Evolutionary conservation across 2,888 invertebrate species (phyloP), one percentile per base, ranked within the genome.

Genomic region (Thumatha senex): DNA sequence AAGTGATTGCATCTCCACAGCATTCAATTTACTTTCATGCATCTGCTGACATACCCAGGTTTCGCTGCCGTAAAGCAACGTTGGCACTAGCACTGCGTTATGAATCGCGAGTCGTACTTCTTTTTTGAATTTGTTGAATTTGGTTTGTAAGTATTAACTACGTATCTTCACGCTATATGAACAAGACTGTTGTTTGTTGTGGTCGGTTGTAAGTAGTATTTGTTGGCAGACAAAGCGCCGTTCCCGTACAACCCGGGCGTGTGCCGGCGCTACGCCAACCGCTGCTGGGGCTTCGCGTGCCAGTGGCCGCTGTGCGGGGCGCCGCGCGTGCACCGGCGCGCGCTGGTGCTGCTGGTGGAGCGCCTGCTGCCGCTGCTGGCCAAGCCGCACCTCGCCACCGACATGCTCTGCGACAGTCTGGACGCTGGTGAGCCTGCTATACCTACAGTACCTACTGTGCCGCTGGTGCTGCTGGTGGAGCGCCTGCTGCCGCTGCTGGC

Each of bases 391-490:
- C 89, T 96, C 55, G 93, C 98, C 66, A 97, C 98, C 1, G 98
- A 98, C 80, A 98, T 98, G 88, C 93, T 99, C 15, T 96, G 98
- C 92, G 96, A 97, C 73, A 97, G 97, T 0, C 93, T 98, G 61
- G 96, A 97, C 76, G 93, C 95, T 41, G 96, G 96, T 95, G n/a
- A 46, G 51, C 54, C 3, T 36, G 36, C 2, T 1, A 13, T 13
- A 14, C 13, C 7, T 11, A 13, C 4, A 13, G 0, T 12, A 35
- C 35, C 18, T 5, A 24, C 18, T 24, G 2, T 24, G 18, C 18
- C 98, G 47, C 89, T 98, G 38, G 92, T 97, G 56, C 93, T 96
- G 47, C 89, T 99, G 10, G 93, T 98, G 45, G 97, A 98, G 79
- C 93, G 95, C 48, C 93, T 98, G 24, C 92, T 98, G 89, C 94